Evolutionary conservation across 1,140 invertebrate species (phyloP).

Genomic region (Pectinophora gossypiella): DNA sequence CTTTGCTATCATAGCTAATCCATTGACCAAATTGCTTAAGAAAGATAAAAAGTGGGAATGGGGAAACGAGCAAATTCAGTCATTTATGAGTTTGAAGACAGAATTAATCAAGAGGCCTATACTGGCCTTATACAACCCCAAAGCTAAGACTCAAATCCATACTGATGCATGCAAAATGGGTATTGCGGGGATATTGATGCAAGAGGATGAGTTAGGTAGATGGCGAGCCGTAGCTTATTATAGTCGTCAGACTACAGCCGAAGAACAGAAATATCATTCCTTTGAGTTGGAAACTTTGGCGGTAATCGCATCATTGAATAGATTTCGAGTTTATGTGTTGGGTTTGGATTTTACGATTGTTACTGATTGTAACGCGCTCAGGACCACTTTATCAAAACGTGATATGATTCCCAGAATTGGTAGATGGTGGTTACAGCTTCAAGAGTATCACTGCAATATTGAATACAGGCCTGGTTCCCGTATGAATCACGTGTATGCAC

Average conservation of each 20-base stretch:
- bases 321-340: slow-evolving; percentile 51
- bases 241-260: slow-evolving; percentile 2
- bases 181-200: slow-evolving; percentile 26
- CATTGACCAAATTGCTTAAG: slow-evolving; percentile 24
- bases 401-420: slow-evolving; percentile 29
- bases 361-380: slow-evolving; percentile 46
- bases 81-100: slow-evolving; percentile 6
- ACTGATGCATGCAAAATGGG: slow-evolving; percentile 35
- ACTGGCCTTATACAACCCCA: slow-evolving; percentile 24
- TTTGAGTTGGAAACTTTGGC: slow-evolving; percentile 13
- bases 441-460: slow-evolving; percentile 27
- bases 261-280: slow-evolving; percentile 13
- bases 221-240: background rate
- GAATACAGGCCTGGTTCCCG: slow-evolving; percentile 28
- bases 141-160: slow-evolving; percentile 31
- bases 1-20: slow-evolving; percentile 23
- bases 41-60: slow-evolving; percentile 13
- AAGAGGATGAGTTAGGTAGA: slow-evolving; percentile 12
- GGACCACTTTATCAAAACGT: slow-evolving; percentile 24
- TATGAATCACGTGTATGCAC: slow-evolving; percentile 42
- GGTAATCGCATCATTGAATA: slow-evolving; percentile 45
- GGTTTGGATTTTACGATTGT: slow-evolving; percentile 47
- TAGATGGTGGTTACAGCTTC: slow-evolving; percentile 34
- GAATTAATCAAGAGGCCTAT: slow-evolving; percentile 13
- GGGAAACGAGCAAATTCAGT: background rate